Percentiles rank a stretch among this genome's conserved stretches.
Evolutionary conservation across 2,113 vertebrate genomes (phyloP).

Genomic region (Pituophis catenifer): DNA sequence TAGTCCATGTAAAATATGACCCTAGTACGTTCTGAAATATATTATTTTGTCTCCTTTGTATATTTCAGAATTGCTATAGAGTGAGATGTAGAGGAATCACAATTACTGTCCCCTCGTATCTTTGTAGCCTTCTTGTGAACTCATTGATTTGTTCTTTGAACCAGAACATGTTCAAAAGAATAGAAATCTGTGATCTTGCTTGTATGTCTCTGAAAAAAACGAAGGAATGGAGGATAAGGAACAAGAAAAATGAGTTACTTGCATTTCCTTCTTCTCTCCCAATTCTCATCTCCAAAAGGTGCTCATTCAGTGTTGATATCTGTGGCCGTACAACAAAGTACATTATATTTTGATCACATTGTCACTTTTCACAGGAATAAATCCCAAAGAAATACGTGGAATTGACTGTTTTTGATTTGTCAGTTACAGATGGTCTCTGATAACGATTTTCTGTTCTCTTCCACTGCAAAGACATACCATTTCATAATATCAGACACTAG

Average conservation of each 20-base stretch:
- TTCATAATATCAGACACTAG: not conserved
- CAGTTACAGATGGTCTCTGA: not conserved
- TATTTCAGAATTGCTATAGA: not conserved
- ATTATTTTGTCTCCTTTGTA: not conserved
- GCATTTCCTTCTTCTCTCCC: not conserved
- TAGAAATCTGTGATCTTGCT: not conserved
- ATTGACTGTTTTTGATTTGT: not conserved
- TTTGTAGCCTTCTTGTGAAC: not conserved
- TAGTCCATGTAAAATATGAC: not conserved
- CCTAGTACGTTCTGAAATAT: not conserved
- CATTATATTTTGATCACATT: not conserved
- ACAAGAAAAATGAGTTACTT: not conserved
- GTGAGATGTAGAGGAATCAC: not conserved
- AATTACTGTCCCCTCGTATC: not conserved
- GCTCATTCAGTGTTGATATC: not conserved
- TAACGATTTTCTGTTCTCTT: not conserved
- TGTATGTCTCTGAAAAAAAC: not conserved
- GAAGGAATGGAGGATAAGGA: not conserved
- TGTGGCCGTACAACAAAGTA: not conserved
- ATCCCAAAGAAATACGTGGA: not conserved
- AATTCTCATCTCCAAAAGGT: not conserved
- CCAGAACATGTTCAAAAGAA: not conserved
- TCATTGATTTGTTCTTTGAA: not conserved
- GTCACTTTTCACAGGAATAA: not conserved
- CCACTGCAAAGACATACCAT: not conserved